Evolutionary conservation across 2,888 invertebrate genomes (phyloP).

Genomic region (Perizoma flavofasciatum): DNA sequence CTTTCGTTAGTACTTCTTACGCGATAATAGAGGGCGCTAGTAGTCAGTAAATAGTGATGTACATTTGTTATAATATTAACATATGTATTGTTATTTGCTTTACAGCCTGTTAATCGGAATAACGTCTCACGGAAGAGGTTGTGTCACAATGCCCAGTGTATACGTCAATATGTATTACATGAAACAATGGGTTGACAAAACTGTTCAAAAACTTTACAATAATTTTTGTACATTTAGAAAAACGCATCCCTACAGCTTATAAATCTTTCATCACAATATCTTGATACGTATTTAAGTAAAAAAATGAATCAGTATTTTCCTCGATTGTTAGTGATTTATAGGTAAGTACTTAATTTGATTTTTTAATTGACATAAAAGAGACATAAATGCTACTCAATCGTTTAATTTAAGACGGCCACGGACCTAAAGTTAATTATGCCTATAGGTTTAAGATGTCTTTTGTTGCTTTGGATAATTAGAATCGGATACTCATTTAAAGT

Average conservation of each 20-base stretch:
- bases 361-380: constrained; percentile 37
- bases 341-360: constrained; percentile 24
- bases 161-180: constrained; percentile 46
- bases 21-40: too few relatives aligned
- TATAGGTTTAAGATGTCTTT: constrained; percentile 8
- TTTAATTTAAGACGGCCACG: constrained; percentile 6
- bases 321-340: too few relatives aligned
- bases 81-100: constrained; percentile 1
- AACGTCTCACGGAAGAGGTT: constrained; percentile 49
- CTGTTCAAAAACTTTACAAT: too few relatives aligned
- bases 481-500: constrained; percentile 5
- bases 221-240: too few relatives aligned
- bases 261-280: too few relatives aligned
- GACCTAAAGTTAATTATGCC: constrained; percentile 18
- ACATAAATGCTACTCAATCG: constrained; percentile 6
- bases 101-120: constrained; percentile 50
- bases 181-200: not conserved
- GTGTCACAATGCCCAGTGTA: constrained; percentile 43
- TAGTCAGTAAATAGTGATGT: too few relatives aligned
- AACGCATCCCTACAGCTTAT: too few relatives aligned
- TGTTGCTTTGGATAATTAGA: constrained; percentile 9
- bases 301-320: too few relatives aligned
- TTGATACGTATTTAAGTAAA: too few relatives aligned
- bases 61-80: too few relatives aligned
- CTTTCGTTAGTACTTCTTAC: too few relatives aligned